Evolutionary conservation across 2,113 vertebrate genomes (phyloP).

Genomic region (Laterallus jamaicensis): DNA sequence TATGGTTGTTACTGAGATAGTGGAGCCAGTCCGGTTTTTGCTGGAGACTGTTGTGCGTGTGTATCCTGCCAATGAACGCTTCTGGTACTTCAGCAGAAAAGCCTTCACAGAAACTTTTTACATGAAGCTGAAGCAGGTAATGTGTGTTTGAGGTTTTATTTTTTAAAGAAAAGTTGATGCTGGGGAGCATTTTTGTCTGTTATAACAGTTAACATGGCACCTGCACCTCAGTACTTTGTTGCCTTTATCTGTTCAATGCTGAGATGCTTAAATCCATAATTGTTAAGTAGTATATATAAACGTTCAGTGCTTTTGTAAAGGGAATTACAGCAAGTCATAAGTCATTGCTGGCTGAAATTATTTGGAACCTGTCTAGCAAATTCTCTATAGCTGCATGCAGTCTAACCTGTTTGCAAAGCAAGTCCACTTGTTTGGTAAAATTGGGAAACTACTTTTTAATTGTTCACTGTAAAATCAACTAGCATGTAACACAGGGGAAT

Average conservation of each 20-base stretch:
- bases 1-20: conserved; percentile 93
- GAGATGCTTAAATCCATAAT: background rate
- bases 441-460: background rate
- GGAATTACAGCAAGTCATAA: background rate
- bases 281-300: background rate
- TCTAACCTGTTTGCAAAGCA: background rate
- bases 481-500: background rate
- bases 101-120: conserved; percentile 94
- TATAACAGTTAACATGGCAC: background rate
- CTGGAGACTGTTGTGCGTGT: conserved; percentile 90
- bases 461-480: background rate
- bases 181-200: background rate
- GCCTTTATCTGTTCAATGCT: background rate
- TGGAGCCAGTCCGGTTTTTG: conserved; percentile 93
- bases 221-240: background rate
- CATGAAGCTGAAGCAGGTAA: conserved; percentile 94
- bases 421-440: background rate
- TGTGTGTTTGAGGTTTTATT: background rate
- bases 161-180: background rate
- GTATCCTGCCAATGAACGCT: conserved; percentile 93
- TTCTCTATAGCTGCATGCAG: background rate
- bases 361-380: background rate
- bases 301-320: background rate
- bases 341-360: background rate
- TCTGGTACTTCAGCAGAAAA: conserved; percentile 99